Evolutionary conservation across 2,113 vertebrate genomes (phyloP).

Genomic region (Pteronura brasiliensis): DNA sequence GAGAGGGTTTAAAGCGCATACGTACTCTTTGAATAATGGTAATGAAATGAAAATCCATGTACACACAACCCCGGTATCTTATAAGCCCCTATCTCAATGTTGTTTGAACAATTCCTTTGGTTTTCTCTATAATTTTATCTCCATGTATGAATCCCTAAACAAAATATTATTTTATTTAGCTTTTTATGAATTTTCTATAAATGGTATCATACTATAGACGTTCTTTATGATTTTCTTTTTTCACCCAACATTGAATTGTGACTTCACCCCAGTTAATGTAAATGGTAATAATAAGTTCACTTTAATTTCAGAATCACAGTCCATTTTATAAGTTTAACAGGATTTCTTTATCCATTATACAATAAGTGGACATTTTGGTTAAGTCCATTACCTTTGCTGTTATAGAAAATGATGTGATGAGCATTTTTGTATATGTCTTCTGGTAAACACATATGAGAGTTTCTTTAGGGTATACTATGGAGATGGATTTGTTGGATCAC

Average conservation of each 20-base stretch:
- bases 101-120: not conserved
- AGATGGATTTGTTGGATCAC: not conserved
- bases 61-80: not conserved
- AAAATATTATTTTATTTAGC: conserved; percentile 7
- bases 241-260: not conserved
- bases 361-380: not conserved
- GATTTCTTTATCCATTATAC: not conserved
- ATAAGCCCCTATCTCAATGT: not conserved
- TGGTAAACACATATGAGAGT: not conserved
- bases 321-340: not conserved
- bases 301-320: conserved; percentile 14
- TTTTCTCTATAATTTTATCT: not conserved
- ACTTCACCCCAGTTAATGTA: not conserved
- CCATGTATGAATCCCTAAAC: not conserved
- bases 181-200: not conserved
- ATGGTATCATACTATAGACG: not conserved
- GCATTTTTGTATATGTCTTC: not conserved
- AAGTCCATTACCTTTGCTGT: not conserved
- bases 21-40: not conserved
- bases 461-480: not conserved
- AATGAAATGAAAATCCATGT: not conserved
- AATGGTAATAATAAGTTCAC: not conserved
- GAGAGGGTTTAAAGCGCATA: not conserved
- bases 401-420: not conserved
- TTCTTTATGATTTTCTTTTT: not conserved